Evolutionary conservation across 1,140 invertebrate genomes (phyloP).

Genomic region (Camponotus floridanus): DNA sequence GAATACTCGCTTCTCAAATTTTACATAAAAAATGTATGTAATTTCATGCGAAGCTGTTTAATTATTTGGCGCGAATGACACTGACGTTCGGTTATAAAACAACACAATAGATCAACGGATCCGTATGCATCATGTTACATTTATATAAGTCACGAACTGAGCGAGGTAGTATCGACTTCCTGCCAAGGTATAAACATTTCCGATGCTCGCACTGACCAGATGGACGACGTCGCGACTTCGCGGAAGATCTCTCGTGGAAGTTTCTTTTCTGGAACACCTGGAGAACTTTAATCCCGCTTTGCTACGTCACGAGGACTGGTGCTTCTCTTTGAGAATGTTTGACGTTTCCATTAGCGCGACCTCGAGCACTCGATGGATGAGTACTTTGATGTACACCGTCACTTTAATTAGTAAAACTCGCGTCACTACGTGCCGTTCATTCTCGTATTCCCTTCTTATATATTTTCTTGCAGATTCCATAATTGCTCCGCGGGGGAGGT

Average conservation of each 20-base stretch:
- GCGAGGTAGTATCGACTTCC: conserved; percentile 19
- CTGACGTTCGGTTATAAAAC: background rate
- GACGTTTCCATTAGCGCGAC: conserved; percentile 72
- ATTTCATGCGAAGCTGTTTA: background rate
- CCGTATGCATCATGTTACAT: conserved; percentile 1
- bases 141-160: background rate
- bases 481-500: background rate
- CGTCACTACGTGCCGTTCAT: background rate
- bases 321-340: conserved; percentile 67
- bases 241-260: conserved; percentile 27
- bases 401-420: conserved; percentile 61
- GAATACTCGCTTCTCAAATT: background rate
- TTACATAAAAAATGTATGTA: conserved; percentile 4
- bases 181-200: conserved; percentile 13
- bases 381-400: conserved; percentile 61
- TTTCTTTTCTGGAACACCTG: conserved; percentile 46
- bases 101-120: background rate
- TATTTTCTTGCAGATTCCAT: background rate
- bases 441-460: background rate
- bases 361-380: conserved; percentile 13
- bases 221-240: conserved; percentile 42
- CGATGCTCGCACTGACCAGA: conserved; percentile 23
- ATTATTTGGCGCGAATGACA: background rate
- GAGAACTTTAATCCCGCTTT: conserved; percentile 55
- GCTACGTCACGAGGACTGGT: conserved; percentile 57